phyloP scores from a whole-genome alignment of 1,140 invertebrate genomes.

The Leptinotarsa undecemlineata region DNA sequence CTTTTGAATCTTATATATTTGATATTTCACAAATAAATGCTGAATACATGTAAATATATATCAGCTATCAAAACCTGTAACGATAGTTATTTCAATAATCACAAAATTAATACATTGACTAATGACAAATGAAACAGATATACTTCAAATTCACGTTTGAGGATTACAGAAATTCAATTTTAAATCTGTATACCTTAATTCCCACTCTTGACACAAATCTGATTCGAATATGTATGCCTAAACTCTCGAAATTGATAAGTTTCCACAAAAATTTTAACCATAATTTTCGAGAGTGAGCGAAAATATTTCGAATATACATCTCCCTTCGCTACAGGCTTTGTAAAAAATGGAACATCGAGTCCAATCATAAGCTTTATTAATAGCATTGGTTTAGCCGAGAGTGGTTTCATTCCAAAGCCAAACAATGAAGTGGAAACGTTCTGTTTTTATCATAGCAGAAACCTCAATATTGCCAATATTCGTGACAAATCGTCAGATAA shows the following conservation, averaged over 20 bases:
- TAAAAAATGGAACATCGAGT: background rate
- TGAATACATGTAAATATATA: too few relatives aligned
- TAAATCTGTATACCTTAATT: too few relatives aligned
- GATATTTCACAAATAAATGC: too few relatives aligned
- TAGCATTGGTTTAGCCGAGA: conserved; percentile 5
- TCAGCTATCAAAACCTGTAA: too few relatives aligned
- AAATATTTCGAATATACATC: background rate
- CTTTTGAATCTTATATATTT: too few relatives aligned
- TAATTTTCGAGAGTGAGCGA: background rate
- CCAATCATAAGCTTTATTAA: conserved; percentile 1
- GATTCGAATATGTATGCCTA: background rate
- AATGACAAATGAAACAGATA: too few relatives aligned
- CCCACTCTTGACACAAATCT: too few relatives aligned
- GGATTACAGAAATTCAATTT: too few relatives aligned
- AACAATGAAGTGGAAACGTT: conserved; percentile 8
- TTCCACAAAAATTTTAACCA: background rate
- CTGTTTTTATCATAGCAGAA: background rate
- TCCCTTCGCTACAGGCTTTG: background rate
- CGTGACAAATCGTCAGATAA: conserved; percentile 1
- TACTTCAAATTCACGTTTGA: too few relatives aligned
- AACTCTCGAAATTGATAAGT: background rate
- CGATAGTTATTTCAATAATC: too few relatives aligned
- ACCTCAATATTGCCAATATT: background rate
- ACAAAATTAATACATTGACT: too few relatives aligned
- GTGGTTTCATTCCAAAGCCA: background rate